These are phyloP conservation scores for Ornithoptera alexandrae DNA, from an alignment of 2,888 invertebrate species.

Conservation along the genomic window DNA sequence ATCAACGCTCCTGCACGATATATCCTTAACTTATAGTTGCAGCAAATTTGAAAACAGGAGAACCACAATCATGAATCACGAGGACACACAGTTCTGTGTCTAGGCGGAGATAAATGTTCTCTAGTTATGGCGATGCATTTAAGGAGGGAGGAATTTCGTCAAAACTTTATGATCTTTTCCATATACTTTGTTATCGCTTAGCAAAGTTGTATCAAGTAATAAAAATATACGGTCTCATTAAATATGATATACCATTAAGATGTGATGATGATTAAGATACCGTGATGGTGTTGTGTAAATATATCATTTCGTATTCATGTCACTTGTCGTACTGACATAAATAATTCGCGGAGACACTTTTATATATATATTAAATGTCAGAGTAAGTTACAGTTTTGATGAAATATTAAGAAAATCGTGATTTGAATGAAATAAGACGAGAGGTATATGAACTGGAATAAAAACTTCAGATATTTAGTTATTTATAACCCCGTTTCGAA, in stretches of 20 bases:
- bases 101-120: too few species aligned
- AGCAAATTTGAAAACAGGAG: too few species aligned
- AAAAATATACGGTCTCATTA: neutral
- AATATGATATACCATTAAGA: conserved; percentile 3
- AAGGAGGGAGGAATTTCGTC: too few species aligned
- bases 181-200: neutral
- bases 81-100: too few species aligned
- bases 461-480: too few species aligned
- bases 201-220: neutral
- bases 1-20: too few species aligned
- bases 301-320: conserved; percentile 13
- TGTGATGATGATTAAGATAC: neutral
- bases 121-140: too few species aligned
- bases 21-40: too few species aligned
- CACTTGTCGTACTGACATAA: neutral
- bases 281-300: neutral
- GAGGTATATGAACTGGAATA: neutral
- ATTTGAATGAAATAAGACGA: neutral
- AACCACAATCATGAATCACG: too few species aligned
- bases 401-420: neutral
- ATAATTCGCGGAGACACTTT: conserved; percentile 7
- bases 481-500: too few species aligned
- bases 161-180: too few species aligned
- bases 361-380: neutral
- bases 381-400: neutral